Evolutionary conservation across 2,888 invertebrate genomes (phyloP).

Genomic region (Diarsia rubi): DNA sequence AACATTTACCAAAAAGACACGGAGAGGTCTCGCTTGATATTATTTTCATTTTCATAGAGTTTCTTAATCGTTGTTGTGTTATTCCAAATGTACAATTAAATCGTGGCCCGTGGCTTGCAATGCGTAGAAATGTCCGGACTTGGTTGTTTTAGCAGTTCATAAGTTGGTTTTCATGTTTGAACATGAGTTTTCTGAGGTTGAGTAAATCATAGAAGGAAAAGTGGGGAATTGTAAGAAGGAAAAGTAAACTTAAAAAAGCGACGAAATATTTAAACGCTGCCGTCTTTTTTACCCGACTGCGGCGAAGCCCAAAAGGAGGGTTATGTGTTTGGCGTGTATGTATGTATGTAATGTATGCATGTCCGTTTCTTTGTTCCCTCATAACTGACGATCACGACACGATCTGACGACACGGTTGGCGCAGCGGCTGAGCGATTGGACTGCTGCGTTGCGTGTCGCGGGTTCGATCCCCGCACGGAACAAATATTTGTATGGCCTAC

Average conservation of each 20-base stretch:
- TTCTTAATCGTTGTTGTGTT: conserved; percentile 38
- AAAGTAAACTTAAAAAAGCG: background rate
- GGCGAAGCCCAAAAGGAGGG: too few relatives aligned
- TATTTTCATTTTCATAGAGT: conserved; percentile 39
- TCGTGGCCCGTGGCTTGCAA: background rate
- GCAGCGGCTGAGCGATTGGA: too few relatives aligned
- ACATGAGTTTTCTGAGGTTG: background rate
- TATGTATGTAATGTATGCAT: too few relatives aligned
- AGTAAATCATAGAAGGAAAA: background rate
- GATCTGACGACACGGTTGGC: too few relatives aligned
- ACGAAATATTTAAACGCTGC: background rate
- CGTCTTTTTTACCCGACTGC: too few relatives aligned
- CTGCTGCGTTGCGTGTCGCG: too few relatives aligned
- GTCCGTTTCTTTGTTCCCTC: too few relatives aligned
- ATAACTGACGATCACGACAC: too few relatives aligned
- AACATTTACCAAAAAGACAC: conserved; percentile 28
- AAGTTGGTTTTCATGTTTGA: background rate
- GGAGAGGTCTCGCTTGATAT: conserved; percentile 30
- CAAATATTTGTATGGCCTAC: too few relatives aligned
- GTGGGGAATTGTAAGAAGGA: background rate
- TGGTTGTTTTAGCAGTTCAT: background rate
- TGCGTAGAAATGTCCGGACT: background rate
- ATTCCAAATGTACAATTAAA: conserved; percentile 25
- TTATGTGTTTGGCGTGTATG: too few relatives aligned
- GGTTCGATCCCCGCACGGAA: too few relatives aligned